Evolutionary conservation across 2,888 invertebrate genomes (phyloP).

Genomic region (Nomada flava): DNA sequence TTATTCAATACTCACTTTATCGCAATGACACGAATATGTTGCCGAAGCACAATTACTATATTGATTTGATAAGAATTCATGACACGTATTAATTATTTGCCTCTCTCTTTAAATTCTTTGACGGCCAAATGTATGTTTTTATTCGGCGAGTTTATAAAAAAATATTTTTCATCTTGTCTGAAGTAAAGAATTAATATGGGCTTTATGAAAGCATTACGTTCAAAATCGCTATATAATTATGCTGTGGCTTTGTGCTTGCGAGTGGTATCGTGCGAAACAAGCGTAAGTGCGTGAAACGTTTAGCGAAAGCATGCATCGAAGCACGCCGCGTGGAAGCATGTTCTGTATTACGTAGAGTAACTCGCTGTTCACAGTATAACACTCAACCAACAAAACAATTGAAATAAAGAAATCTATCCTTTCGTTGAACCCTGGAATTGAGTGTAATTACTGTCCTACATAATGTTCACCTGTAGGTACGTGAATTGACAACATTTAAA

Average conservation of each 20-base stretch:
- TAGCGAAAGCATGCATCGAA: slow-evolving; percentile 68
- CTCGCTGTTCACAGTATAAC: slow-evolving; percentile 3
- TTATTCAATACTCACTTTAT: too few relatives aligned
- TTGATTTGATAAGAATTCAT: too few relatives aligned
- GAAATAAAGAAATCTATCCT: slow-evolving; percentile 6
- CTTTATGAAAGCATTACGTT: background rate
- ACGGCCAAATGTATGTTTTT: too few relatives aligned
- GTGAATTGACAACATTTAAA: background rate
- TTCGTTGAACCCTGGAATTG: background rate
- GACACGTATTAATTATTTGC: too few relatives aligned
- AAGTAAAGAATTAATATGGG: background rate
- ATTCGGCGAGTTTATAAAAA: too few relatives aligned
- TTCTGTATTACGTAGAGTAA: slow-evolving; percentile 51
- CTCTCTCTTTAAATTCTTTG: too few relatives aligned
- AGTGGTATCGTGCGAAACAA: slow-evolving; percentile 70
- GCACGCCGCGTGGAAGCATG: slow-evolving; percentile 68
- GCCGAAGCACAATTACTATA: too few relatives aligned
- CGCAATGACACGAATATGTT: too few relatives aligned
- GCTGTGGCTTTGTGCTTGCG: slow-evolving; percentile 60
- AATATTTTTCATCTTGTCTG: too few relatives aligned
- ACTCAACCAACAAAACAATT: slow-evolving; percentile 4
- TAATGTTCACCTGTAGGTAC: background rate
- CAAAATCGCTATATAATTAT: slow-evolving; percentile 44
- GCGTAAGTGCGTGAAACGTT: slow-evolving; percentile 68
- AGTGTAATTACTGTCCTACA: slow-evolving; percentile 21